A percentile compares a stretch with the other conserved stretches of the same genome.
Evolutionary conservation across 2,113 vertebrate genomes (phyloP).

Genomic region (Ciconia boyciana): DNA sequence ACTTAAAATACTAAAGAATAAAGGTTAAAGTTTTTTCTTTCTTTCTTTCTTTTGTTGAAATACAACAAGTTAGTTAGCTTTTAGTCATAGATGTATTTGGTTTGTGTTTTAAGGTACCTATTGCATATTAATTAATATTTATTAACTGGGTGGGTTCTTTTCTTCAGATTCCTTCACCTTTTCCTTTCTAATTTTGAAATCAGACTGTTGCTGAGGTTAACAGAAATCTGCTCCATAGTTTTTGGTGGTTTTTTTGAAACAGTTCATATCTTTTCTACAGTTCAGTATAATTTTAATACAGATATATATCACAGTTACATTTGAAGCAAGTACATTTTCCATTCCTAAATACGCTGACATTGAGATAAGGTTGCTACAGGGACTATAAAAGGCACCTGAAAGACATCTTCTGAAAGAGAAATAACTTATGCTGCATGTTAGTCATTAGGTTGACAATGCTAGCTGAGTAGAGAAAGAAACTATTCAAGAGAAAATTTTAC

Average conservation of each 20-base stretch:
- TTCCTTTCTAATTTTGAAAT: neutral
- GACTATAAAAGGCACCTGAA: neutral
- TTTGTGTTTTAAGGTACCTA: neutral
- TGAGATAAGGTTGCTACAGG: neutral
- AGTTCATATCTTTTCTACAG: neutral
- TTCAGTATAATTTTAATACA: neutral
- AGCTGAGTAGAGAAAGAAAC: neutral
- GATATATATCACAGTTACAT: neutral
- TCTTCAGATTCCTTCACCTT: neutral
- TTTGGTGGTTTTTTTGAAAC: neutral
- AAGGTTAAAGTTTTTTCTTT: neutral
- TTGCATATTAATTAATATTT: neutral
- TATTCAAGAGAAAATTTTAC: neutral
- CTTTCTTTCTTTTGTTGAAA: neutral
- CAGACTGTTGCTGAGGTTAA: neutral
- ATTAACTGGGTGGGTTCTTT: rapidly evolving
- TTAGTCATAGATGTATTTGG: neutral
- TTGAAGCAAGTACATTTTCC: neutral
- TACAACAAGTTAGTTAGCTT: neutral
- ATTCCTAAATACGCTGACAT: neutral
- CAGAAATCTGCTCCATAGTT: neutral
- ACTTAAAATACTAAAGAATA: neutral
- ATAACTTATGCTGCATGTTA: neutral
- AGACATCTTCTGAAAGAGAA: neutral
- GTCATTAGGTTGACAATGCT: neutral